Base-by-base conservation (phyloP, 2,888 invertebrate genomes). In the Dusona sp. region DNA sequence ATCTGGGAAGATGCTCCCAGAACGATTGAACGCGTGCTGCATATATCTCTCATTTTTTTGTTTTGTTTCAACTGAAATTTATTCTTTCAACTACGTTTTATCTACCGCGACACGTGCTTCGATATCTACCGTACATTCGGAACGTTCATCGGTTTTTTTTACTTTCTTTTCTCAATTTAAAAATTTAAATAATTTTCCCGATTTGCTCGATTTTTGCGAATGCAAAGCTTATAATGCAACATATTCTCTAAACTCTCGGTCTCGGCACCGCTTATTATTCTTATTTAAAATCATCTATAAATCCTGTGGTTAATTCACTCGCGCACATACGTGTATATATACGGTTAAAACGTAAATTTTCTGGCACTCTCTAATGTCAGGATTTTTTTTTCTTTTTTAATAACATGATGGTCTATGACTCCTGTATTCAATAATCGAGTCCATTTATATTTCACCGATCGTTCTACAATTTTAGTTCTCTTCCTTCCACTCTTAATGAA, bases 321-420 rank as follows among this genome's bases (percentile, higher is more conserved):
- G 79, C 54, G 65, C 75, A 77, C 68, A 74, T 80, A 70, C 48
- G 65, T 57, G n/a, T 54, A 33, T 70, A 33, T 70, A 73, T 75
- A 84, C 74, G 68, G 29, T 75, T 13, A 75, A 38, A 83, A 74
- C 72, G 54, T 70, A 77, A 77, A 61, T 86, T 38, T 65, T 25
- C 72, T 51, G 80, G 74, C 79, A 74, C 67, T 68, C 29, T 78
- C 72, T 83, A 83, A 80, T 79, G 72, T 64, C 79, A 42, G 42
- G 42, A 2, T 42, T 42, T 42, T 38, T 38, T 85, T 79, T n/a
- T n/a, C n/a, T 54, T 54, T 85, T 79, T 82, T 70, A 73, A 72
- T 80, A 83, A 83, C 68, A 72, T 73, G 51, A 83, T 72, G 75
- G 70, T 73, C 79, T 86, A 83, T 72, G 65, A 72, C 79, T 70